Base-by-base conservation (phyloP, 30 jellyfish, hydroid and myxozoan genomes). In the Nemopilema nomurai region DNA sequence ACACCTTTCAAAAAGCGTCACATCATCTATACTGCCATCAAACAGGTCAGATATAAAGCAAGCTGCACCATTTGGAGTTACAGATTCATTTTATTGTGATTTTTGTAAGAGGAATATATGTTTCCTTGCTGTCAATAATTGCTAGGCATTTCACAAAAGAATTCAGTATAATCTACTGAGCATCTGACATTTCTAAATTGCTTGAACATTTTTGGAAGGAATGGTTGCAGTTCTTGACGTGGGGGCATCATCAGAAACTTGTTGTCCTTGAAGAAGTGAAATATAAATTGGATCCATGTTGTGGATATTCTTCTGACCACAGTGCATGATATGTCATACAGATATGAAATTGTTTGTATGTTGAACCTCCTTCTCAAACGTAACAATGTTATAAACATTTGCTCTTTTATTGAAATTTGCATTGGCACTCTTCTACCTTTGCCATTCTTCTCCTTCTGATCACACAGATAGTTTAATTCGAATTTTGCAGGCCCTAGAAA, bases 1-100 rank as follows among this genome's bases (percentile, higher is more conserved):
- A 82, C 98, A 81, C 33, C 70, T 33, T 53, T 63, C 19, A 25
- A 69, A 49, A 27, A 92, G 71, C 7, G 76, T 63, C 26, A 92
- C 97, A 81, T 92, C 96, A 23, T 64, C 84, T 52, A 83, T 51
- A 57, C 96, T 88, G 13, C 97, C 96, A 21, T 92, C 97, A 83
- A 26, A 92, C 51, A 92, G 67, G 57, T 90, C 85, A 51, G 91
- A 84, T 8, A 90, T 62, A 63, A 83, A 90, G 33, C 92, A 82
- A 8, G 91, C 91, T 26, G 89, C 85, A 33, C 97, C 96, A 90
- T 84, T 84, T 76, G 96, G 97, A 16, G 77, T 84, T 4, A 90
- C 91, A 53, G 96, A 83, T 32, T 52, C 71, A 50, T 62, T 41
- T 20, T 69, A 25, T 84, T 87, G 24, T 85, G 79, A 49, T 73